Evolutionary conservation across 2,113 vertebrate species (phyloP), one percentile per base, ranked within the genome.

Genomic region (Bubo bubo): DNA sequence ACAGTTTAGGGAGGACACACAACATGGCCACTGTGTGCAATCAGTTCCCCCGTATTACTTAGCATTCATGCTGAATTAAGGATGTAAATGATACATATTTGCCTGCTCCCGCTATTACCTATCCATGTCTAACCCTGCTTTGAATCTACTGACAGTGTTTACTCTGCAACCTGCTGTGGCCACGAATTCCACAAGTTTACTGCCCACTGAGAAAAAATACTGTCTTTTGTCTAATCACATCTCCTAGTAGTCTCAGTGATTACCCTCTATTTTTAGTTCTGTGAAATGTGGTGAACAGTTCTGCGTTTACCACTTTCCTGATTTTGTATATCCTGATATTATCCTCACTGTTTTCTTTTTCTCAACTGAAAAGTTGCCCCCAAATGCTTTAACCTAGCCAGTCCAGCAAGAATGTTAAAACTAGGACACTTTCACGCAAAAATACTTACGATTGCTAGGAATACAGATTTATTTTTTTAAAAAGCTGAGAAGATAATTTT

Each of bases 21-120:
- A 32, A 15, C 5, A 11, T 0, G 0, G 5, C 5, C 17, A 6
- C 35, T 21, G 3, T 4, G 21, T 26, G 35, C 4, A 39, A 50
- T 35, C 16, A 3, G 1, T 35, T 70, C 3, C 23, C 15, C 5
- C 14, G 7, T 53, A 62, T n/a, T 71, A 24, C n/a, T 58, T 55
- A 28, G 27, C 60, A 67, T 28, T 87, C 4, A 2, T 1, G 3
- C 26, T 66, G 27, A 84, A 59, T 52, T 70, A 45, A 20, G 45
- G 18, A 55, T 1, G 2, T 53, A 68, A 80, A 55, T 49, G 12
- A 14, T 8, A 19, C 2, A 19, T 0, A 0, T 19, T 84, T 62
- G 8, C 10, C 35, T 68, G 18, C 16, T 52, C 18, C 75, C 2
- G 6, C 23, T 62, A 5, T 8, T 37, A 56, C 10, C 9, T 35